Evolutionary conservation across 2,888 invertebrate species (phyloP).

Genomic region (Sarcophaga caerulescens): DNA sequence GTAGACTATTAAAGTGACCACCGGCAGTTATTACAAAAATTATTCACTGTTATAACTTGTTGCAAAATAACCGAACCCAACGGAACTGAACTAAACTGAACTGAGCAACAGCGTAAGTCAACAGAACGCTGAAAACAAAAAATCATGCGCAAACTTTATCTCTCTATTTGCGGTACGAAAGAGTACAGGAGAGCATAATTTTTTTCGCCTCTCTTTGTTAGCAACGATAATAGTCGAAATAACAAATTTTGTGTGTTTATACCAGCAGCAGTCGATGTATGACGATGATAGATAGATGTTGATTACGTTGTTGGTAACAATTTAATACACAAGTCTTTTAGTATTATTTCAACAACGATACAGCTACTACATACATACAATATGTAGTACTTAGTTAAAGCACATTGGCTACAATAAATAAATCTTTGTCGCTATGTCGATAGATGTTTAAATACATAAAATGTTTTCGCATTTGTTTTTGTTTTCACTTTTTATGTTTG

Average conservation of each 20-base stretch:
- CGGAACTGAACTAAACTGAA: background rate
- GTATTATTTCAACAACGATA: background rate
- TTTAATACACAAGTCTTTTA: background rate
- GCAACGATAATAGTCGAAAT: background rate
- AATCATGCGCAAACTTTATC: conserved; percentile 59
- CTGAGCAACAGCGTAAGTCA: conserved; percentile 12
- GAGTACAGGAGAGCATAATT: background rate
- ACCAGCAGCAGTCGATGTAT: background rate
- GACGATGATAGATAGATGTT: background rate
- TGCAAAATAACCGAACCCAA: conserved; percentile 49
- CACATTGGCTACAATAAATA: background rate
- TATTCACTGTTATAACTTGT: conserved; percentile 63
- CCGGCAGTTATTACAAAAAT: conserved; percentile 31
- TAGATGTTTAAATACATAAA: background rate
- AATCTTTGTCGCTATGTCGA: background rate
- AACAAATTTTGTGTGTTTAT: conserved; percentile 7
- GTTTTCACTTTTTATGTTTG: background rate
- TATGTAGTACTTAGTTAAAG: no score
- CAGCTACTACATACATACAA: no score
- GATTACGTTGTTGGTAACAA: conserved; percentile 3
- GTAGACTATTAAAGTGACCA: conserved; percentile 22
- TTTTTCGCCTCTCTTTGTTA: background rate
- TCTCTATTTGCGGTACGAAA: background rate
- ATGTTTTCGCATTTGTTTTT: background rate
- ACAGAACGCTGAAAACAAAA: conserved; percentile 33